Conservation (phyloP, 2,888 invertebrate genomes). For the Resseliella maxima region DNA sequence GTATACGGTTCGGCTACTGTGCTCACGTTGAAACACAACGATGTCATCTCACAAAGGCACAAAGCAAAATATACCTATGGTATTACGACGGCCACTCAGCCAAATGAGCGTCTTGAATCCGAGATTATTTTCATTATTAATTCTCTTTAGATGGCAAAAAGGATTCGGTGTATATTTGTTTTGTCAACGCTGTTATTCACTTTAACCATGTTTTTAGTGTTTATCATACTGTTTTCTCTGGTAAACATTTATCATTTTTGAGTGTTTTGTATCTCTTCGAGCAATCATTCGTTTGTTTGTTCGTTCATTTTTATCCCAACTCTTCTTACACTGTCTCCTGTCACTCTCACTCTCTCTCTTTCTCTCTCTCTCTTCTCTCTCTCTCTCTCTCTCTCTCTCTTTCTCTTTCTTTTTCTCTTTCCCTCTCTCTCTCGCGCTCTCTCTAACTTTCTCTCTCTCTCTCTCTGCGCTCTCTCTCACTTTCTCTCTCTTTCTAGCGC, state of each 20-base stretch:
- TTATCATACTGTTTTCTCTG: conserved; percentile 17
- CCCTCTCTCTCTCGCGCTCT: neutral
- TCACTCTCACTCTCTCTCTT: no score
- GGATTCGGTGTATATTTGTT: conserved; percentile 34
- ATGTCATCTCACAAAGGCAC: neutral
- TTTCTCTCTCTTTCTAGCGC: no score
- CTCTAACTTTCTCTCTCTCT: no score
- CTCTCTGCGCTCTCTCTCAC: no score
- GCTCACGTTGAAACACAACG: neutral
- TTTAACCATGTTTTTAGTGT: conserved; percentile 34
- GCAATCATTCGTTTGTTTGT: neutral
- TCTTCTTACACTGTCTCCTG: no score
- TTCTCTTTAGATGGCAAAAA: conserved; percentile 48
- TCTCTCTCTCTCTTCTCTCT: no score
- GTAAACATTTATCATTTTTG: conserved; percentile 27
- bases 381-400: no score
- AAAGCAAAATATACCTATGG: conserved; percentile 11
- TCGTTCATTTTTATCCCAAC: no score
- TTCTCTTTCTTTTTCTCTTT: no score
- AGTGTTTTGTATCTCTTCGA: neutral
- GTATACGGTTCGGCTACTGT: no score
- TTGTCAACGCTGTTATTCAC: conserved; percentile 47
- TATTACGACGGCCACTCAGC: neutral
- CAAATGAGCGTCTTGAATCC: conserved; percentile 41
- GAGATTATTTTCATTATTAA: conserved; percentile 45